Percentiles rank a stretch among this genome's conserved stretches.
These are phyloP conservation scores for Xiphophorus couchianus DNA, from an alignment of 2,113 vertebrate species.

Conservation along the genomic window DNA sequence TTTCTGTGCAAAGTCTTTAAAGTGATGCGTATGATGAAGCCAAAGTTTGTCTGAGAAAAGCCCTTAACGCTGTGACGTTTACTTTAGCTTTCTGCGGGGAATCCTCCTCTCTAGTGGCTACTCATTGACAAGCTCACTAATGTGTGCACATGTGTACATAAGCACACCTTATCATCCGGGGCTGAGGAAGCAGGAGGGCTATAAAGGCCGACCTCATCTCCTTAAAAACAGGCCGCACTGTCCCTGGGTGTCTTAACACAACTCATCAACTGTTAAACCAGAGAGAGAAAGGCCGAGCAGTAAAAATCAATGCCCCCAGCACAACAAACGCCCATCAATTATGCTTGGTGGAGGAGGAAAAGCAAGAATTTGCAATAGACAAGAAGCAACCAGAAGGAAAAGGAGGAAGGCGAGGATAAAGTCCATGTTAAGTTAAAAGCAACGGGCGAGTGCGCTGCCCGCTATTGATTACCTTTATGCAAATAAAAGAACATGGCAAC, in stretches of 20 bases:
- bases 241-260: slow-evolving; percentile 75
- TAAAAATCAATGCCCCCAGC: slow-evolving; percentile 77
- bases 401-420: slow-evolving; percentile 27
- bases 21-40: slow-evolving; percentile 66
- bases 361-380: slow-evolving; percentile 47
- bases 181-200: slow-evolving; percentile 56
- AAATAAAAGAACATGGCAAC: slow-evolving; percentile 72
- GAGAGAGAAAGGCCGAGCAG: slow-evolving; percentile 53
- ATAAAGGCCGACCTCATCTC: slow-evolving; percentile 74
- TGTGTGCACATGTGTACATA: not conserved
- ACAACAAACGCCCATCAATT: slow-evolving; percentile 70
- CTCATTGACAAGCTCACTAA: slow-evolving; percentile 29
- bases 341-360: slow-evolving; percentile 54
- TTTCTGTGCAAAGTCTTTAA: slow-evolving; percentile 51
- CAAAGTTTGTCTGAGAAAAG: slow-evolving; percentile 60
- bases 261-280: slow-evolving; percentile 75
- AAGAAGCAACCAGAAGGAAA: slow-evolving; percentile 23
- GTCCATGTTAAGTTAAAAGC: slow-evolving; percentile 55
- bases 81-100: slow-evolving; percentile 66
- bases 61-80: slow-evolving; percentile 70
- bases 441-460: slow-evolving; percentile 55
- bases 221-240: slow-evolving; percentile 68
- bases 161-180: slow-evolving; percentile 43
- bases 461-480: slow-evolving; percentile 77
- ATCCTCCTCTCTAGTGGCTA: slow-evolving; percentile 55